Evolutionary conservation across 2,888 invertebrate species (phyloP).

Genomic region (Rutpela maculata): DNA sequence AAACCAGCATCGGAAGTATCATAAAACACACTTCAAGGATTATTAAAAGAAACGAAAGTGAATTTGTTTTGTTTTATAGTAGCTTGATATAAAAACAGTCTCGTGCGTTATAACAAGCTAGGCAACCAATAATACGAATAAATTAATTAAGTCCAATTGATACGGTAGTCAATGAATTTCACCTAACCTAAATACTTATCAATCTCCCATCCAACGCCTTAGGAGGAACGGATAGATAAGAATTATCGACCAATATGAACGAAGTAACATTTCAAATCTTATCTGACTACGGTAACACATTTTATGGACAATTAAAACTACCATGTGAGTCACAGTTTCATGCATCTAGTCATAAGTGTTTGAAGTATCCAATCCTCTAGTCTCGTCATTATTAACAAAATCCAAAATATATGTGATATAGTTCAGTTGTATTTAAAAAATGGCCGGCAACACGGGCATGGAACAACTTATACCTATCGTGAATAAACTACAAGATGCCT

Average conservation of each 20-base stretch:
- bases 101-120: background rate
- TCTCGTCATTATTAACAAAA: conserved; percentile 30
- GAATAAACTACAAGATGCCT: conserved; percentile 99
- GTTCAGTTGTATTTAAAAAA: conserved; percentile 64
- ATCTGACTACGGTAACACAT: conserved; percentile 16
- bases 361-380: conserved; percentile 22
- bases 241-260: conserved; percentile 24
- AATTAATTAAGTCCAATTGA: conserved; percentile 8
- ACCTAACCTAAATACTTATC: conserved; percentile 34
- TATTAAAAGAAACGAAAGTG: too few relatives aligned
- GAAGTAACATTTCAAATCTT: conserved; percentile 27
- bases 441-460: conserved; percentile 91
- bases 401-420: conserved; percentile 30
- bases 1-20: too few relatives aligned
- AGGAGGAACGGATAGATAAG: conserved; percentile 13
- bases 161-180: conserved; percentile 13
- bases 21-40: too few relatives aligned
- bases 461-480: conserved; percentile 99
- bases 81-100: too few relatives aligned
- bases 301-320: conserved; percentile 41
- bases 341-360: conserved; percentile 41
- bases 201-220: background rate
- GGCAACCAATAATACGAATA: conserved; percentile 30
- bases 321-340: conserved; percentile 44
- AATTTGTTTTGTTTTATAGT: too few relatives aligned